Conservation (phyloP, 2,113 vertebrate species). For the Silurus meridionalis region DNA sequence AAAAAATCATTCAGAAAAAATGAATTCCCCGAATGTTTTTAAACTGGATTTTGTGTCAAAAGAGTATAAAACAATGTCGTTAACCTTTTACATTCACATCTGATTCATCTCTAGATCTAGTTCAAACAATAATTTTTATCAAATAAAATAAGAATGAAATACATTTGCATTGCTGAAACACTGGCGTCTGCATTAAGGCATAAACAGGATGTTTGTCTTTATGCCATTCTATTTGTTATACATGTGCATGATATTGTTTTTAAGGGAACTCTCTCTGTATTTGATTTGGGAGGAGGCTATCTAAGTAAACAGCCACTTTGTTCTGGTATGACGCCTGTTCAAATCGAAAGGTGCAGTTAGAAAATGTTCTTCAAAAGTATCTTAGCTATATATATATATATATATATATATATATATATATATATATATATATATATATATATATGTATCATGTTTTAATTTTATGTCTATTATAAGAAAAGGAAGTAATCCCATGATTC, state of each 20-base stretch:
- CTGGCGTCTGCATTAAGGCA: not conserved
- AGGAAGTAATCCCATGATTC: not conserved
- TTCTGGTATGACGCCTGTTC: not conserved
- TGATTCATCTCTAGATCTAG: not conserved
- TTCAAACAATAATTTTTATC: not conserved
- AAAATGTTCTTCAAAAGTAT: not conserved
- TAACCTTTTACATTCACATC: not conserved
- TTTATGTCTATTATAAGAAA: not conserved
- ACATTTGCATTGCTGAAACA: not conserved
- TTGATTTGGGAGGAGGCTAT: not conserved
- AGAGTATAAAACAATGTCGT: not conserved
- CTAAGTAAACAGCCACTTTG: not conserved
- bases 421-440: too few relatives aligned
- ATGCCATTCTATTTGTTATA: not conserved
- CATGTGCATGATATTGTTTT: not conserved
- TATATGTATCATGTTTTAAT: not conserved
- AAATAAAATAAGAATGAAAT: not conserved
- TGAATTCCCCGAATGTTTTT: not conserved
- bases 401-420: not conserved
- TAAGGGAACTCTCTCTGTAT: not conserved
- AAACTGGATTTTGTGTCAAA: not conserved
- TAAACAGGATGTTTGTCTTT: not conserved
- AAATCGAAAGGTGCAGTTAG: not conserved
- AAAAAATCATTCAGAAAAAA: not conserved
- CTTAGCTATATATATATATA: not conserved